phyloP scores from a whole-genome alignment of 2,797 vertebrate species.

The Myiotriccus ornatus region DNA sequence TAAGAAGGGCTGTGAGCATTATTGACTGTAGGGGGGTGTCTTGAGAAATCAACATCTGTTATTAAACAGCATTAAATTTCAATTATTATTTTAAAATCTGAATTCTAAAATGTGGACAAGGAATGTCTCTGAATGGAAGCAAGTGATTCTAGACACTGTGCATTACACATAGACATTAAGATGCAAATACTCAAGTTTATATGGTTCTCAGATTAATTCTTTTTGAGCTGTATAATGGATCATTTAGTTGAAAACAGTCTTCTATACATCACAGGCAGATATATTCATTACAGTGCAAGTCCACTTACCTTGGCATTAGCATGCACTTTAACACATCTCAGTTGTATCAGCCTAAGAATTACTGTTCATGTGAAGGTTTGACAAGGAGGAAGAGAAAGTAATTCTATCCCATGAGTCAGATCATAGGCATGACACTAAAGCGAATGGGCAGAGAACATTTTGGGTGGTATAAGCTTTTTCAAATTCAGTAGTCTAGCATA shows the following conservation, averaged over 20 bases:
- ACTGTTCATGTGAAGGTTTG: not conserved
- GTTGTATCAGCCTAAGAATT: not conserved
- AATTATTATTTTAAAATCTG: not conserved
- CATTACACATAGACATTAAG: not conserved
- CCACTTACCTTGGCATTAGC: not conserved
- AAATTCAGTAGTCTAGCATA: not conserved
- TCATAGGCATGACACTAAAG: not conserved
- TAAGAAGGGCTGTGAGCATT: not conserved
- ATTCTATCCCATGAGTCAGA: not conserved
- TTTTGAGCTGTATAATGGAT: not conserved
- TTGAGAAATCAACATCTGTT: not conserved
- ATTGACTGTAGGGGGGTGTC: not conserved
- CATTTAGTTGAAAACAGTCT: not conserved
- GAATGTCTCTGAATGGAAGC: not conserved
- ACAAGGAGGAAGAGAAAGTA: not conserved
- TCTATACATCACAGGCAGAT: not conserved
- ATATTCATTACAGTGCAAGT: not conserved
- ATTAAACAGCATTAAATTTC: not conserved
- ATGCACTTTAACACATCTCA: not conserved
- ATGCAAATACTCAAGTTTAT: not conserved
- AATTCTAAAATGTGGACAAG: not conserved
- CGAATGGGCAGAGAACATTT: not conserved
- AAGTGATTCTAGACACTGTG: not conserved
- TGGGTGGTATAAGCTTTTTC: not conserved
- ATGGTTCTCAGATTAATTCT: not conserved